Percentiles rank a stretch among this genome's conserved stretches.
These are phyloP conservation scores for Athalia circularis DNA, from an alignment of 2,888 invertebrate species.

Conservation along the genomic window DNA sequence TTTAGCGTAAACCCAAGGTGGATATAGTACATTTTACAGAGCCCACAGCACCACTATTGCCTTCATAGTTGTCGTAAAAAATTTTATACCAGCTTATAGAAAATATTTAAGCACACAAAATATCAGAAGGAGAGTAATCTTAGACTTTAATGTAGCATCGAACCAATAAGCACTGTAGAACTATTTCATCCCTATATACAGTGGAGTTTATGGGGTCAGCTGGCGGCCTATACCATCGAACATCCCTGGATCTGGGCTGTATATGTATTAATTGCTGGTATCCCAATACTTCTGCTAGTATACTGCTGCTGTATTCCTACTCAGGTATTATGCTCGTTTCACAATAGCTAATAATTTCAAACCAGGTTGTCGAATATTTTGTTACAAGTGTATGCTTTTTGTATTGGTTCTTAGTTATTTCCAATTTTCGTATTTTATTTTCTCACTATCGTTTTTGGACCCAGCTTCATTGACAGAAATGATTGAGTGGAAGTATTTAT, in stretches of 20 bases:
- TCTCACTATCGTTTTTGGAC: no score
- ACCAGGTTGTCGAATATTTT: no score
- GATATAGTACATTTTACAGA: constrained; percentile 2
- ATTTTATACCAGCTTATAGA: neutral
- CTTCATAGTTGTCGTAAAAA: neutral
- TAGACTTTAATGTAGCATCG: neutral
- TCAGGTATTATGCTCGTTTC: constrained; percentile 73
- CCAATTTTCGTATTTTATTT: neutral
- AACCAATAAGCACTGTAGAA: constrained; percentile 20
- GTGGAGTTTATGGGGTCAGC: constrained; percentile 87
- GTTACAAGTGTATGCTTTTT: no score
- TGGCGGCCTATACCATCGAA: constrained; percentile 86
- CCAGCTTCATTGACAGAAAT: no score
- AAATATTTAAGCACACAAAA: neutral
- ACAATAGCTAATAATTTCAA: neutral
- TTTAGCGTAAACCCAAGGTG: constrained; percentile 1
- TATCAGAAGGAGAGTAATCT: neutral
- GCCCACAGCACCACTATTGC: neutral
- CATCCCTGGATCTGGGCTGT: constrained; percentile 95
- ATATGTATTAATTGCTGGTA: constrained; percentile 85
- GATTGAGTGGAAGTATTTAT: no score
- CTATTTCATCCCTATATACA: constrained; percentile 73
- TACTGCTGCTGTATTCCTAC: constrained; percentile 86
- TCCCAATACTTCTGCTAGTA: constrained; percentile 86
- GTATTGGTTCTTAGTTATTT: neutral